Base-by-base conservation (phyloP, 2,113 vertebrate genomes). In the Sigmodon hispidus region DNA sequence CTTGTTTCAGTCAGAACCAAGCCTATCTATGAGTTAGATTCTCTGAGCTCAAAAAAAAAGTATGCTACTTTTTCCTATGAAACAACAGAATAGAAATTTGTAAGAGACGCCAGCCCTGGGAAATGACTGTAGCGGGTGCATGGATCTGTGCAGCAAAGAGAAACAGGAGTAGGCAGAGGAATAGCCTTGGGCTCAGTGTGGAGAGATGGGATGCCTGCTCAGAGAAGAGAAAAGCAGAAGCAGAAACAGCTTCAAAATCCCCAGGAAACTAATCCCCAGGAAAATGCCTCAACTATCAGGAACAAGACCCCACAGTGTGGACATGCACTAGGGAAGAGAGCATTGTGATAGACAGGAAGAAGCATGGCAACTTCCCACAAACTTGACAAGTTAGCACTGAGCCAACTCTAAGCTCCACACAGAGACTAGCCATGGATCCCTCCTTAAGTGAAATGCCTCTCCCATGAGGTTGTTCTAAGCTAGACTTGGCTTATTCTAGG, bases 311-410 rank as follows among this genome's bases (percentile, higher is more conserved):
- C 17, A 8, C 21, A 11, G 16, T 34, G 34, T 19, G 19, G 3
- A 13, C 7, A 22, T 3, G 7, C 0, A 1, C 26, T 85, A 10
- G 22, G 4, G 40, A 15, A 85, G 1, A 88, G 76, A n/a, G 70
- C 40, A 36, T 7, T 31, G 77, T 1, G 3, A 13, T 0, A 4
- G 11, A 22, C 6, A 0, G 7, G 40, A n/a, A 24, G 9, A 1
- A 52, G 5, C 9, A n/a, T 1, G 0, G 0, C 11, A 52, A 1
- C 24, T 43, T 34, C 10, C n/a, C 59, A 40, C 3, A 50, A 57
- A 29, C 8, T 57, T 48, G 34, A 29, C n/a, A n/a, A 29, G 36
- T 22, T 34, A 61, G 79, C n/a, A 48, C 15, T 5, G 36, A 36
- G 52, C 12, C 61, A n/a, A 7, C 55, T 59, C 48, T 55, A 70